Conservation (phyloP, 2,888 invertebrate species). For the Cosmorhoe ocellata region DNA sequence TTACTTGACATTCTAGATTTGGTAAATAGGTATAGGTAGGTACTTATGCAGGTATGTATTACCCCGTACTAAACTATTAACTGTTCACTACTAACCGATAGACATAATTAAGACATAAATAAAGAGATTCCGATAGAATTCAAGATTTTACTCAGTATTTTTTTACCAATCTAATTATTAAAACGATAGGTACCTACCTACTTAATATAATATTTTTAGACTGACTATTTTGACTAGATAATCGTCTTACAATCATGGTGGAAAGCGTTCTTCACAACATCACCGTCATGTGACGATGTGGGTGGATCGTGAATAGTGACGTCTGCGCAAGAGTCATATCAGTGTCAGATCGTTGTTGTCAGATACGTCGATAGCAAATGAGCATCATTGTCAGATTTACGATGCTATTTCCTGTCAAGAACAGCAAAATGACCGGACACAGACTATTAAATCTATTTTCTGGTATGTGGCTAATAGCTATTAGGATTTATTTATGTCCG, state of each 20-base stretch:
- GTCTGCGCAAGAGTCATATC: background rate
- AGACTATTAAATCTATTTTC: background rate
- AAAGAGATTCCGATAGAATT: too few relatives aligned
- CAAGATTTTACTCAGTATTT: too few relatives aligned
- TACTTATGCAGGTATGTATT: too few relatives aligned
- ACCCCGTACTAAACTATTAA: too few relatives aligned
- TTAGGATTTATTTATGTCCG: slow-evolving; percentile 7
- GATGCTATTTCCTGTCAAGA: slow-evolving; percentile 10
- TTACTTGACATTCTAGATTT: too few relatives aligned
- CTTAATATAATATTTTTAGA: too few relatives aligned
- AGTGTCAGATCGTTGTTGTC: background rate
- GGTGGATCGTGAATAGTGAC: slow-evolving; percentile 32
- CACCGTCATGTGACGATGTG: slow-evolving; percentile 66
- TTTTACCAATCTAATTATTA: too few relatives aligned
- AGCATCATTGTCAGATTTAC: slow-evolving; percentile 7
- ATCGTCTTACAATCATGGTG: slow-evolving; percentile 29
- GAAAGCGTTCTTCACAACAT: slow-evolving; percentile 41
- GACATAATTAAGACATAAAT: too few relatives aligned
- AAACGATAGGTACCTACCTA: too few relatives aligned
- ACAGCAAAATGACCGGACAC: slow-evolving; percentile 1
- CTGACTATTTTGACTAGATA: too few relatives aligned
- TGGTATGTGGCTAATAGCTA: slow-evolving; percentile 13
- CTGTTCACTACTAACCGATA: too few relatives aligned
- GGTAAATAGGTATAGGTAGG: too few relatives aligned
- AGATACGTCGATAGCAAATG: slow-evolving; percentile 8